These are phyloP conservation scores for Enteromius mattozi DNA, from an alignment of 2,797 vertebrate species.

Conservation along the genomic window DNA sequence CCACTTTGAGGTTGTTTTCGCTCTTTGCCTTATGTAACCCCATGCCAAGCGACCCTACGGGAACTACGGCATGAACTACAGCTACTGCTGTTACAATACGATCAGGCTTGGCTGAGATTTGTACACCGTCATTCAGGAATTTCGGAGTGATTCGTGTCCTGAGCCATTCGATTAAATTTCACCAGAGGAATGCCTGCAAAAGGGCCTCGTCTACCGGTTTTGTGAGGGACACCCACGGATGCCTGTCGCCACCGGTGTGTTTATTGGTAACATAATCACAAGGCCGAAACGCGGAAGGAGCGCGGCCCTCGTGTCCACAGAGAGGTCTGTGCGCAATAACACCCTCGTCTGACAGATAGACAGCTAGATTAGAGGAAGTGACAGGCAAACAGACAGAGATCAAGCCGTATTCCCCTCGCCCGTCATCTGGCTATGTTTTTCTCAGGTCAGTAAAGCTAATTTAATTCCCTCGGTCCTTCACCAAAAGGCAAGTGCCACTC, in stretches of 20 bases:
- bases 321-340: constrained; percentile 73
- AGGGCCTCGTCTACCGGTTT: background rate
- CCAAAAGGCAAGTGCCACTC: constrained; percentile 81
- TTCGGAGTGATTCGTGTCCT: constrained; percentile 5
- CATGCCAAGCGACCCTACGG: constrained; percentile 42
- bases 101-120: constrained; percentile 38
- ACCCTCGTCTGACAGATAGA: constrained; percentile 74
- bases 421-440: constrained; percentile 75
- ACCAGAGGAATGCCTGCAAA: background rate
- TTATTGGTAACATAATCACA: constrained; percentile 52
- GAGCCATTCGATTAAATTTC: constrained; percentile 36
- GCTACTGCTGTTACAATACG: constrained; percentile 44
- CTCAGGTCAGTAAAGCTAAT: constrained; percentile 83
- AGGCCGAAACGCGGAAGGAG: constrained; percentile 32
- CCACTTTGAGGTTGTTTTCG: constrained; percentile 54
- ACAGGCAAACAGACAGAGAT: constrained; percentile 82
- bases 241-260: background rate
- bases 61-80: constrained; percentile 36
- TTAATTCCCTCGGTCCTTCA: constrained; percentile 79
- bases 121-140: constrained; percentile 32
- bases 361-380: constrained; percentile 83
- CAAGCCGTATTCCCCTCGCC: constrained; percentile 78
- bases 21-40: constrained; percentile 50
- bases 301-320: constrained; percentile 31
- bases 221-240: background rate